Conservation (phyloP, 2,888 invertebrate species). For the Dusona sp. region DNA sequence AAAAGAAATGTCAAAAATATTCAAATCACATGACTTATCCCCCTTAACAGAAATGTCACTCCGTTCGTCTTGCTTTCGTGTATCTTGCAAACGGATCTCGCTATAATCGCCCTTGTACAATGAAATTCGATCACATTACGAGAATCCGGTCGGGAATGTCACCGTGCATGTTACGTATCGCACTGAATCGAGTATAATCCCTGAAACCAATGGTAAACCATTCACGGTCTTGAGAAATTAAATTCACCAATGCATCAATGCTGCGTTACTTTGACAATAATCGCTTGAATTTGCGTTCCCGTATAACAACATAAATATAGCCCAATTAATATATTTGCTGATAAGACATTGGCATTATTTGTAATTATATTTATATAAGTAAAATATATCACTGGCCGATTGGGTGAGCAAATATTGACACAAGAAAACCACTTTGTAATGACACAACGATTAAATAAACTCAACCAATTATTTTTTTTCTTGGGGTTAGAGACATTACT, state of each 20-base stretch:
- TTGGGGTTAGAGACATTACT: background rate
- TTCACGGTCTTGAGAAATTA: slow-evolving; percentile 3
- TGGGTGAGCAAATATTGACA: too few species aligned
- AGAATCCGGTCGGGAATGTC: slow-evolving; percentile 44
- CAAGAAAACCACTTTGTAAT: background rate
- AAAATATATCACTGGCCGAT: background rate
- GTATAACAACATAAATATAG: background rate
- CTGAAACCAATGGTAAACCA: background rate
- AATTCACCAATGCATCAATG: background rate
- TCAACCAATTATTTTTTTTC: background rate
- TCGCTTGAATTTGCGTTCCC: background rate
- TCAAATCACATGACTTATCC: too few species aligned
- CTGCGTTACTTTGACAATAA: slow-evolving; percentile 8
- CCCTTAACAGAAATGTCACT: background rate
- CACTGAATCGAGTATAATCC: slow-evolving; percentile 3
- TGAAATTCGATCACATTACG: slow-evolving; percentile 33
- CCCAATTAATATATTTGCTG: background rate
- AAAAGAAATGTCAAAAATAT: too few species aligned
- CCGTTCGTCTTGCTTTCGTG: background rate
- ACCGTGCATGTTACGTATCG: slow-evolving; percentile 29
- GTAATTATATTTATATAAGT: background rate
- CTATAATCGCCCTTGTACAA: slow-evolving; percentile 12
- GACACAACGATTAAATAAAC: background rate
- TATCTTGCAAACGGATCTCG: background rate
- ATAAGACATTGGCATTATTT: background rate